Conservation (phyloP, 1,140 invertebrate species). For the Plodia interpunctella region DNA sequence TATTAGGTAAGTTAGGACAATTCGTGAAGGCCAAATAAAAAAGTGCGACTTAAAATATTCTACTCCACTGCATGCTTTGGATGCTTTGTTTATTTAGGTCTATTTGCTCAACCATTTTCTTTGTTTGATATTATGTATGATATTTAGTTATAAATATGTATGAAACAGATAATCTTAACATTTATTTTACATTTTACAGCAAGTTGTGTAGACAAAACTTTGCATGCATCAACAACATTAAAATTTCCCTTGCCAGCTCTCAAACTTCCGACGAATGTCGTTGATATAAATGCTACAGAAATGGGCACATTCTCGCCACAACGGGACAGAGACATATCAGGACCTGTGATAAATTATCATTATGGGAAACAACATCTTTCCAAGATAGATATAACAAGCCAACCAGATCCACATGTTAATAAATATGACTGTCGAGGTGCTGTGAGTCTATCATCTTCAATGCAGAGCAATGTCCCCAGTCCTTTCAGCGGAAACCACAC, state of each 20-base stretch:
- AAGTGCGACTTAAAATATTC: neutral
- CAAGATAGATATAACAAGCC: conserved; percentile 59
- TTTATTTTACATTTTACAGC: conserved; percentile 15
- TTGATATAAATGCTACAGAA: conserved; percentile 80
- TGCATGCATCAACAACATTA: conserved; percentile 48
- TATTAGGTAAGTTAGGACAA: conserved; percentile 29
- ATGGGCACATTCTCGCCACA: conserved; percentile 80
- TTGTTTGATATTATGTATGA: neutral
- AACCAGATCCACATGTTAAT: conserved; percentile 77
- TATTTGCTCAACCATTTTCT: neutral
- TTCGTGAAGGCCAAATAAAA: neutral
- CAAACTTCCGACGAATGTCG: conserved; percentile 68
- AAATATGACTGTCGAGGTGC: conserved; percentile 84
- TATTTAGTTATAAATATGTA: neutral
- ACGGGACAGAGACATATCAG: conserved; percentile 79
- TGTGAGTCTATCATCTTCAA: conserved; percentile 81
- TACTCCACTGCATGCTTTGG: neutral
- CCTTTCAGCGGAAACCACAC: conserved; percentile 81
- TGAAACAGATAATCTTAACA: neutral
- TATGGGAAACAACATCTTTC: conserved; percentile 33
- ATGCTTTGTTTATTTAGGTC: too few relatives aligned
- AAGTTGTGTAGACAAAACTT: conserved; percentile 37
- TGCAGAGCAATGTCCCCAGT: conserved; percentile 86
- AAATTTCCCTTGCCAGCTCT: conserved; percentile 63
- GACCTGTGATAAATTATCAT: conserved; percentile 75